phyloP scores from a whole-genome alignment of 2,888 invertebrate species.

The Rosalia funebris region DNA sequence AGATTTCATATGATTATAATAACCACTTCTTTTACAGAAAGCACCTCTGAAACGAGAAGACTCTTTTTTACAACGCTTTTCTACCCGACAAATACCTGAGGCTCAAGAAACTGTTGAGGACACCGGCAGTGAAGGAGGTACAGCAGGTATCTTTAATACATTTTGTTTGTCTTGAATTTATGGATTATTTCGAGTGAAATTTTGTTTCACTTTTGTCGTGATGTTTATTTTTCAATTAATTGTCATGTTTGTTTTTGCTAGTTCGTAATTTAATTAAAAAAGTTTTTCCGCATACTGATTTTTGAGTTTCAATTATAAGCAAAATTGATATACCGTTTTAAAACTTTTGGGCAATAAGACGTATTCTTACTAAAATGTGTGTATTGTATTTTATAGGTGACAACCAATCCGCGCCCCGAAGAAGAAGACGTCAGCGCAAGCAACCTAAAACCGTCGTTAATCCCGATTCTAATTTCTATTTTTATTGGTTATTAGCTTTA shows the following conservation, averaged over 20 bases:
- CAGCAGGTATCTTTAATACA: slow-evolving; percentile 50
- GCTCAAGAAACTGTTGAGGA: slow-evolving; percentile 84
- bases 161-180: too few relatives aligned
- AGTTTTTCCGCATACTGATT: too few relatives aligned
- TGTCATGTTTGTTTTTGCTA: too few relatives aligned
- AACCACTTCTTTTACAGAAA: slow-evolving; percentile 67
- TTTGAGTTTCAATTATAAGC: too few relatives aligned
- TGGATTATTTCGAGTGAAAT: too few relatives aligned
- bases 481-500: slow-evolving; percentile 92
- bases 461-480: slow-evolving; percentile 95
- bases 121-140: slow-evolving; percentile 66
- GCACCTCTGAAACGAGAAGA: slow-evolving; percentile 90
- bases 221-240: too few relatives aligned
- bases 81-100: slow-evolving; percentile 89
- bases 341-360: too few relatives aligned
- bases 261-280: too few relatives aligned
- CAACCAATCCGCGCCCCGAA: slow-evolving; percentile 62
- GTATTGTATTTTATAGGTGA: slow-evolving; percentile 54
- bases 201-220: too few relatives aligned
- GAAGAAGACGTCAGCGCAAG: slow-evolving; percentile 75
- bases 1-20: too few relatives aligned
- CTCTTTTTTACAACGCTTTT: slow-evolving; percentile 93
- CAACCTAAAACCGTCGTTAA: slow-evolving; percentile 87
- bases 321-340: too few relatives aligned
- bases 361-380: too few relatives aligned